These are phyloP conservation scores for Aptenodytes patagonicus DNA, from an alignment of 2,113 vertebrate species.

Conservation along the genomic window DNA sequence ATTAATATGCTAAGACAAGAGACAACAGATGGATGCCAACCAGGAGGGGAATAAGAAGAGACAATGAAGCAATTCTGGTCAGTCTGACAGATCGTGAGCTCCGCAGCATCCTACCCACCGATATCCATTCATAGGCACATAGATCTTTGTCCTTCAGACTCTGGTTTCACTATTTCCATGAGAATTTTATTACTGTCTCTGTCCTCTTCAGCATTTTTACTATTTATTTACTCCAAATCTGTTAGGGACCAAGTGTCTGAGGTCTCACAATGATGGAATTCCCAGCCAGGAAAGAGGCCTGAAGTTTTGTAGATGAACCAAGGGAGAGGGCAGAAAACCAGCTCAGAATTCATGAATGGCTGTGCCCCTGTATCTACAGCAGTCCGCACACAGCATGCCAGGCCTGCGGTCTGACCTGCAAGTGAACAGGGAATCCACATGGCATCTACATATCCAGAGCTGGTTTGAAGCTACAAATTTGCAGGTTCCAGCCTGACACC, in stretches of 20 bases:
- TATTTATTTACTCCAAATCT: neutral
- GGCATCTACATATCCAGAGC: neutral
- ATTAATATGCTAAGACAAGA: slow-evolving; percentile 17
- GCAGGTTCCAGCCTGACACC: neutral
- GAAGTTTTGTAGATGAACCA: neutral
- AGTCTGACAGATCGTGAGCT: neutral
- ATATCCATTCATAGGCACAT: neutral
- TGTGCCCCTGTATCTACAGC: neutral
- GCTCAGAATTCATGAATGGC: neutral
- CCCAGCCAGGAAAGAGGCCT: neutral
- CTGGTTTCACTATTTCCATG: neutral
- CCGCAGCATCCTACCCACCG: neutral
- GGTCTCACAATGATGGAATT: neutral
- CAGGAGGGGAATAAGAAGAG: neutral
- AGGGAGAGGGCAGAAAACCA: neutral
- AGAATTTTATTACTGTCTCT: neutral
- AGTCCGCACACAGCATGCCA: neutral
- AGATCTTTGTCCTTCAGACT: neutral
- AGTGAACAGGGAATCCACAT: neutral
- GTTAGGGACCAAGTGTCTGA: neutral
- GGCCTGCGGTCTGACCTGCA: neutral
- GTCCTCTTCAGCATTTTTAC: neutral
- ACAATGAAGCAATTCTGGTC: slow-evolving; percentile 6
- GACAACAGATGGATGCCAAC: neutral
- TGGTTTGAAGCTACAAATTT: neutral